Percentiles rank a stretch among this genome's conserved stretches.
These are phyloP conservation scores for Synanceia verrucosa DNA, from an alignment of 2,797 vertebrate species.

Conservation along the genomic window DNA sequence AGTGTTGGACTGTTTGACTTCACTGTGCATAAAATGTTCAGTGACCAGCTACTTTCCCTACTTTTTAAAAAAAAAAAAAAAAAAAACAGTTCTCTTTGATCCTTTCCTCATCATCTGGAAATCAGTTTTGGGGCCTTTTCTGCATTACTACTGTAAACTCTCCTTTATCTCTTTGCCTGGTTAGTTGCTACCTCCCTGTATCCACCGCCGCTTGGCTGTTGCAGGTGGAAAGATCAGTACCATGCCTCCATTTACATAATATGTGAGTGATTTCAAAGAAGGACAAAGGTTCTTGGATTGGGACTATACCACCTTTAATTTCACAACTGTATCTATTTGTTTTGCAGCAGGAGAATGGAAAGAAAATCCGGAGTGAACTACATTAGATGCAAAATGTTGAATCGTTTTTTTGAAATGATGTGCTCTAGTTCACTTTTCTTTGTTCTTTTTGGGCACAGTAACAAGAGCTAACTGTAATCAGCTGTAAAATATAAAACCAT, in stretches of 20 bases:
- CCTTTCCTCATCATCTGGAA: neutral
- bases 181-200: neutral
- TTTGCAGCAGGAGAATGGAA: constrained; percentile 13
- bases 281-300: neutral
- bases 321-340: constrained; percentile 22
- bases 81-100: neutral
- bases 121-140: neutral
- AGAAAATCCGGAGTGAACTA: constrained; percentile 10
- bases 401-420: constrained; percentile 15
- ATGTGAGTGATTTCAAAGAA: constrained; percentile 6
- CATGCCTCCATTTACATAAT: neutral
- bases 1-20: neutral
- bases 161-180: neutral
- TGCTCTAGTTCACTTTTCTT: constrained; percentile 34
- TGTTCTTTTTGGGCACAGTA: constrained; percentile 46
- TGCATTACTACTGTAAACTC: neutral
- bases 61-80: too few species aligned
- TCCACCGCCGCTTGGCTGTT: neutral
- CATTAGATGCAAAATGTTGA: constrained; percentile 20
- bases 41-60: neutral
- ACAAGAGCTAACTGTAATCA: constrained; percentile 64
- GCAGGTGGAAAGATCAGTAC: constrained; percentile 4
- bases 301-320: constrained; percentile 16
- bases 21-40: neutral
- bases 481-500: constrained; percentile 59